These are phyloP conservation scores for Pelodiscus sinensis DNA, from an alignment of 2,113 vertebrate genomes.

Conservation along the genomic window DNA sequence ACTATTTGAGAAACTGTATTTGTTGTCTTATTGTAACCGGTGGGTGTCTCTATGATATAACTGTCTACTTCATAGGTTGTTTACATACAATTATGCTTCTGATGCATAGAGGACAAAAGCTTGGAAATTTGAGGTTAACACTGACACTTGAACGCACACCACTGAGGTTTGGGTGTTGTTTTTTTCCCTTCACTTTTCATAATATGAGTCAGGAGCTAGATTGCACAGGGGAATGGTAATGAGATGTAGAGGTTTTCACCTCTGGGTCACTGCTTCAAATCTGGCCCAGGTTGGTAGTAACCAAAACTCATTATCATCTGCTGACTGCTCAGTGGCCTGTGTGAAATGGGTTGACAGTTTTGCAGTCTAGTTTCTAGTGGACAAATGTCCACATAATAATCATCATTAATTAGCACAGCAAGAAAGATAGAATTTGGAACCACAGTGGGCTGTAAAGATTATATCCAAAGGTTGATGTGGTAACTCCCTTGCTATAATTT, in stretches of 20 bases:
- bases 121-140: slow-evolving; percentile 64
- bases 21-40: not conserved
- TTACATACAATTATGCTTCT: slow-evolving; percentile 46
- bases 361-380: slow-evolving; percentile 14
- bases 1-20: slow-evolving; percentile 22
- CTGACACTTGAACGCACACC: slow-evolving; percentile 53
- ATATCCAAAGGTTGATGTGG: not conserved
- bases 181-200: slow-evolving; percentile 56
- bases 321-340: slow-evolving; percentile 38
- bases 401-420: slow-evolving; percentile 16
- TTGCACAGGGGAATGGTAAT: slow-evolving; percentile 58
- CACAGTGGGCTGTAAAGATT: not conserved
- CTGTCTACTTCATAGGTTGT: slow-evolving; percentile 22
- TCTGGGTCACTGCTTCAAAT: slow-evolving; percentile 66
- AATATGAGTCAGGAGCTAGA: slow-evolving; percentile 6
- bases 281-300: slow-evolving; percentile 46
- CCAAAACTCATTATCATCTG: slow-evolving; percentile 65
- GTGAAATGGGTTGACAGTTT: slow-evolving; percentile 31
- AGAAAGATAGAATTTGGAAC: slow-evolving; percentile 5
- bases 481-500: slow-evolving; percentile 4
- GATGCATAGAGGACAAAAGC: slow-evolving; percentile 13
- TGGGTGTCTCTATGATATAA: not conserved
- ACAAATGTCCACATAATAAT: not conserved
- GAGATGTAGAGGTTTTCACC: slow-evolving; percentile 59
- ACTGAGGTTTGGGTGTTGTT: slow-evolving; percentile 14